Percentiles rank a stretch among this genome's conserved stretches.
Evolutionary conservation across 2,113 vertebrate genomes (phyloP).

Genomic region (Menidia beryllina): DNA sequence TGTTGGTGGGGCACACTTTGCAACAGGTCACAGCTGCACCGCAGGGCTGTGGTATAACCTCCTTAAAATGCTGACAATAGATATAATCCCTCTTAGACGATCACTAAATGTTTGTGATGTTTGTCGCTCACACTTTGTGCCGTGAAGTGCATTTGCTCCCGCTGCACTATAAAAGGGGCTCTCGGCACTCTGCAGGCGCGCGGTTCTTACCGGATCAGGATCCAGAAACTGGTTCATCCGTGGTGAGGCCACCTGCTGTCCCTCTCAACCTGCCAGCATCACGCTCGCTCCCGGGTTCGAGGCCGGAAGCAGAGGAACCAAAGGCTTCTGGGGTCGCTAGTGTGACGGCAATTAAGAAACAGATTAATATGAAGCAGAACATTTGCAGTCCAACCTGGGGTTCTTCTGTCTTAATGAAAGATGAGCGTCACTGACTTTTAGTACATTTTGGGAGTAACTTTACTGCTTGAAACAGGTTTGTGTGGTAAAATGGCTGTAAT

Average conservation of each 20-base stretch:
- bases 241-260: background rate
- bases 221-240: constrained; percentile 17
- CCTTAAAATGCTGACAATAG: no score
- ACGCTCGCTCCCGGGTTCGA: background rate
- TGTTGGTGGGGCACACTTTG: no score
- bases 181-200: background rate
- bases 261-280: constrained; percentile 22
- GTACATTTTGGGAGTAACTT: constrained; percentile 9
- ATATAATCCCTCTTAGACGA: no score
- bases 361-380: background rate
- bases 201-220: background rate
- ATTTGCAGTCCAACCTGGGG: background rate
- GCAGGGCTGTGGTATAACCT: no score
- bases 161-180: no score
- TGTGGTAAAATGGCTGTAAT: background rate
- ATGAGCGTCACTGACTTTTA: background rate
- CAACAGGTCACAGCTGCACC: no score
- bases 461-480: constrained; percentile 28
- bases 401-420: background rate
- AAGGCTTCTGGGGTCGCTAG: background rate
- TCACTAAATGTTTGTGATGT: no score
- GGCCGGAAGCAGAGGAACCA: constrained; percentile 8
- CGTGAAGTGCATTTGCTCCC: no score
- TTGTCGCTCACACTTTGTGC: no score
- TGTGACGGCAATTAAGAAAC: no score